These are phyloP conservation scores for Dendrocincla tyrannina DNA, from an alignment of 2,797 vertebrate genomes.

Conservation along the genomic window DNA sequence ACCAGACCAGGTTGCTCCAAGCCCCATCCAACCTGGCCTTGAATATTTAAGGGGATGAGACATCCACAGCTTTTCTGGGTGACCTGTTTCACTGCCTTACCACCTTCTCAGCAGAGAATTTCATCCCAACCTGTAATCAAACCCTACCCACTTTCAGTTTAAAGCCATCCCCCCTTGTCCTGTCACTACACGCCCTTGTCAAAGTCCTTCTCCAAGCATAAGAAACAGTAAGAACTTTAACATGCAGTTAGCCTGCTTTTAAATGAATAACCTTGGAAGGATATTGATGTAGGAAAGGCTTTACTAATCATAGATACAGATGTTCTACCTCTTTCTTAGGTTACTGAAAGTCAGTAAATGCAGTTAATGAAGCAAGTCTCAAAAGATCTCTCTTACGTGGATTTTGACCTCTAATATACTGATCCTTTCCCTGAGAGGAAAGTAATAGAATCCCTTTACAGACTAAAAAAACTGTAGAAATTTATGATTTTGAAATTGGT, in stretches of 20 bases:
- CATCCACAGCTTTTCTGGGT: background rate
- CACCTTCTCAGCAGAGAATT: background rate
- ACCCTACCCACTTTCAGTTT: too few species aligned
- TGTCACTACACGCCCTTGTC: background rate
- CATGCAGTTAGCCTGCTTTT: background rate
- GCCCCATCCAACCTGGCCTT: background rate
- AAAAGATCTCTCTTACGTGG: background rate
- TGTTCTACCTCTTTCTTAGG: background rate
- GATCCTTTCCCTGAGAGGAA: background rate
- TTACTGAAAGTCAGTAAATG: background rate
- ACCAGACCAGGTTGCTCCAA: background rate
- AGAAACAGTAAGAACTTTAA: background rate
- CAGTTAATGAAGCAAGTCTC: conserved; percentile 1
- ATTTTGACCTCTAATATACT: conserved; percentile 19
- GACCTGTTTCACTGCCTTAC: background rate
- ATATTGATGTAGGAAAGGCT: background rate
- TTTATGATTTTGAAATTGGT: background rate
- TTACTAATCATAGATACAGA: background rate
- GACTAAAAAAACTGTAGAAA: background rate
- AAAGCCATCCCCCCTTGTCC: background rate
- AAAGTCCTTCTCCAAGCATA: background rate
- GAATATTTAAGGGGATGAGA: background rate
- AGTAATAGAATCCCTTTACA: background rate
- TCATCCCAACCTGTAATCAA: background rate
- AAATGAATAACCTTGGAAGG: background rate